Base-by-base conservation (phyloP, 2,113 vertebrate genomes). In the Notothenia coriiceps region DNA sequence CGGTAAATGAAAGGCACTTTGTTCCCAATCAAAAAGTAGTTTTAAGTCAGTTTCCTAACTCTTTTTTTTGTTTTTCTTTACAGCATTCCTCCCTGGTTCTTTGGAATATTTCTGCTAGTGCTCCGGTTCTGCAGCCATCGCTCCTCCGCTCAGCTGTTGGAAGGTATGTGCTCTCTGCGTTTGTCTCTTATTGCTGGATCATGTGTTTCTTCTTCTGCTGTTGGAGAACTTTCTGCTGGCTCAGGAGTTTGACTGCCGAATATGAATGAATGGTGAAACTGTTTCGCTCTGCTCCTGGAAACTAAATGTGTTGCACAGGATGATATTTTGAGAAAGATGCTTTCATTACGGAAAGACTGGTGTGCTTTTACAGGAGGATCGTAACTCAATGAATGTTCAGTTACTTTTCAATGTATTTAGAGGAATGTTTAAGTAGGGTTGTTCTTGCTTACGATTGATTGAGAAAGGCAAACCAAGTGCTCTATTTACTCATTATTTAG, bases 61-160 rank as follows among this genome's bases (percentile, higher is more conserved):
- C 22, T 55, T 72, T 11, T 6, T 6, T 2, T 77, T 87, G 10
- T 90, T 51, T 82, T 70, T 83, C 71, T 47, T 64, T 66, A 46
- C 93, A 95, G 95, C 81, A 47, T 86, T 70, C 70, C 85, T 51
- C 82, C 74, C 82, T 86, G 92, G 90, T 81, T 83, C 82, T 86
- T 92, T 85, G 93, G 90, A 90, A 84, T 95, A 90, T 77, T 85
- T 72, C 74, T 92, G 0, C 78, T 88, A 1, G 35, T 78, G 52
- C 82, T 92, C 62, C 62, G 74, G 76, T 66, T 88, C 85, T 91
- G 86, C 82, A 87, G 85, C 70, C 81, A 12, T 70, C 75, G 63
- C 60, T 86, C 72, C 57, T 65, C 76, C 52, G 88, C 91, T 83
- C 89, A 93, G 86, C 91, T 83, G 76, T 70, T 82, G 75, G 91